A percentile compares a stretch with the other conserved stretches of the same genome.
These are phyloP conservation scores for Varroa destructor DNA, from an alignment of 1,140 invertebrate species.

Conservation along the genomic window DNA sequence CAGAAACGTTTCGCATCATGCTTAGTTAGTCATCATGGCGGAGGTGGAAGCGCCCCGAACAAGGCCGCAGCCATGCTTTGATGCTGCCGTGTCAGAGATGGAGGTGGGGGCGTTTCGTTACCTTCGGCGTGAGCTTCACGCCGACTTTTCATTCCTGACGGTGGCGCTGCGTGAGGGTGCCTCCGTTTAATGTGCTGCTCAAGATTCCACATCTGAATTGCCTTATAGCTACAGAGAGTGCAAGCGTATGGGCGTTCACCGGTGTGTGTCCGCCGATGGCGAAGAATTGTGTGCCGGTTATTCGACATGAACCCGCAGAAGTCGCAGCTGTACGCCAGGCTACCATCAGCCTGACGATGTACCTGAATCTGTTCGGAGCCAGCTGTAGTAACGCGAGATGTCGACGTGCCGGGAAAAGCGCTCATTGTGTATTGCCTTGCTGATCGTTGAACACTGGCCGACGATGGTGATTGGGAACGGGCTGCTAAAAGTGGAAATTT, in stretches of 20 bases:
- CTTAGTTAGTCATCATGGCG: not conserved
- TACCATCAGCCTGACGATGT: conserved; percentile 15
- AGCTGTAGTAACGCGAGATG: conserved; percentile 1
- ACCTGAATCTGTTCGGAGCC: conserved; percentile 24
- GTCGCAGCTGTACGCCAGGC: conserved; percentile 23
- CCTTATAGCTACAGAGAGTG: conserved; percentile 21
- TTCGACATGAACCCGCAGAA: conserved; percentile 27
- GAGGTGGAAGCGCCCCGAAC: conserved; percentile 2
- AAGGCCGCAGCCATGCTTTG: not conserved
- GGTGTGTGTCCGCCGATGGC: conserved; percentile 14
- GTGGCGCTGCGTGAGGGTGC: conserved; percentile 11
- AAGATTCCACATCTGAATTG: conserved; percentile 26
- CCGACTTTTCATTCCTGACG: not conserved
- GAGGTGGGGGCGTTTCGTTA: not conserved
- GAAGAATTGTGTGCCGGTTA: conserved; percentile 19
- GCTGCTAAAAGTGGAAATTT: conserved; percentile 21
- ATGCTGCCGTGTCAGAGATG: not conserved
- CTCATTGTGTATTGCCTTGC: conserved; percentile 19
- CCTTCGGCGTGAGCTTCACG: not conserved
- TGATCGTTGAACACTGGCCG: not conserved
- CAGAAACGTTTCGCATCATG: no score
- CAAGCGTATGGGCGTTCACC: conserved; percentile 24
- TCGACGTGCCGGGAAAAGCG: conserved; percentile 10
- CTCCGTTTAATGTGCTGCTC: conserved; percentile 27
- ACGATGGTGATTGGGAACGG: not conserved